These are phyloP conservation scores for Bibio marci DNA, from an alignment of 2,888 invertebrate genomes.

Conservation along the genomic window DNA sequence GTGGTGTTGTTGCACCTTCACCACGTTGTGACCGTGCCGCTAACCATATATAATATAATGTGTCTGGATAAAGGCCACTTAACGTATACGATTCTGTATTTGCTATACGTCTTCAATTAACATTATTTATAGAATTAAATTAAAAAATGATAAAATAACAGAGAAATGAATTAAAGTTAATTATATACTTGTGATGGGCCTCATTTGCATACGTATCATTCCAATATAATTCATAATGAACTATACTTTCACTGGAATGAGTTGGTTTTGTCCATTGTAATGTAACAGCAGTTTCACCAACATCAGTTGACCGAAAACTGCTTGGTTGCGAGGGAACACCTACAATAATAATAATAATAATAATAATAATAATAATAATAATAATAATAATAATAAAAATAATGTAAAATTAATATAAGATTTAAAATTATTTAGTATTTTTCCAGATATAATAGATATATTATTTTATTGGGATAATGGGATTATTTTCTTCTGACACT, in stretches of 20 bases:
- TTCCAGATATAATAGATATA: too few relatives aligned
- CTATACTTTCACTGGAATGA: constrained; percentile 82
- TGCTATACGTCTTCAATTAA: constrained; percentile 44
- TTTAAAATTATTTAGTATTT: background rate
- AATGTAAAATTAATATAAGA: background rate
- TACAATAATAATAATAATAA: constrained; percentile 15
- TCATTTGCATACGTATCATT: constrained; percentile 90
- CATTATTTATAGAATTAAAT: background rate
- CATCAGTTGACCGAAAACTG: constrained; percentile 69
- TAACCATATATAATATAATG: constrained; percentile 91
- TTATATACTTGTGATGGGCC: constrained; percentile 56
- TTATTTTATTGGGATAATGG: too few relatives aligned
- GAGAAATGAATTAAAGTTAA: too few relatives aligned
- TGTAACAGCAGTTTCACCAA: constrained; percentile 79
- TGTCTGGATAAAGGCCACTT: constrained; percentile 85
- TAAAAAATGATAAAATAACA: constrained; percentile 1
- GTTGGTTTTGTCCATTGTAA: constrained; percentile 86
- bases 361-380: constrained; percentile 1
- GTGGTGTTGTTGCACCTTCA: constrained; percentile 89
- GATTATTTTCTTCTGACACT: too few relatives aligned
- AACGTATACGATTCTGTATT: constrained; percentile 74
- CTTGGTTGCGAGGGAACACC: constrained; percentile 95
- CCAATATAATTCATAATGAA: constrained; percentile 93
- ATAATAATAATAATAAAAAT: too few relatives aligned
- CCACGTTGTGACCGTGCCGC: constrained; percentile 86